A percentile compares a stretch with the other conserved stretches of the same genome.
These are phyloP conservation scores for Dynastes maya DNA, from an alignment of 2,888 invertebrate genomes.

Conservation along the genomic window DNA sequence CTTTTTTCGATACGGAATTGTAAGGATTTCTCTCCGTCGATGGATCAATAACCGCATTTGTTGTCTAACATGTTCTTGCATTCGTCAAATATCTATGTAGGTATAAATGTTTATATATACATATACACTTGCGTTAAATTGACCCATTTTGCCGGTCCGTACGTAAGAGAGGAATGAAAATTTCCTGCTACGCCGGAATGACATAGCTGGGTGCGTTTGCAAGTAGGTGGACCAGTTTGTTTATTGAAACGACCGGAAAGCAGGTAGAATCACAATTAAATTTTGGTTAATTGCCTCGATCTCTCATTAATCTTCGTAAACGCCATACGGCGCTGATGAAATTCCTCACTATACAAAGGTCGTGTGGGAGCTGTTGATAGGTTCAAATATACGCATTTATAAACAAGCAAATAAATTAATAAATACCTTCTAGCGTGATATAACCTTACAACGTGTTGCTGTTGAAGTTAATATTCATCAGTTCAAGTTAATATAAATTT, in stretches of 20 bases:
- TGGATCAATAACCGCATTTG: conserved; percentile 29
- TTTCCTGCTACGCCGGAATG: conserved; percentile 15
- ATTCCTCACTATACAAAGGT: conserved; percentile 12
- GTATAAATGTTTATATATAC: neutral
- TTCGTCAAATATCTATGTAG: conserved; percentile 33
- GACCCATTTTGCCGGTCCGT: conserved; percentile 22
- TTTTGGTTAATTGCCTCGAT: conserved; percentile 42
- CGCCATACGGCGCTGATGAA: conserved; percentile 4
- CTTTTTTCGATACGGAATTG: conserved; percentile 5
- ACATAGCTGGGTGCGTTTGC: conserved; percentile 46
- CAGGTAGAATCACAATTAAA: conserved; percentile 40
- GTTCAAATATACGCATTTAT: neutral
- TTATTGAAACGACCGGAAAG: conserved; percentile 34
- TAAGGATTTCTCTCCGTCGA: conserved; percentile 10
- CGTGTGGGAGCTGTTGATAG: conserved; percentile 12
- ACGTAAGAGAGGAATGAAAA: conserved; percentile 8
- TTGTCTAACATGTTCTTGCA: conserved; percentile 21
- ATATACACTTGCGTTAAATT: conserved; percentile 8
- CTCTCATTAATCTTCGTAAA: conserved; percentile 25
- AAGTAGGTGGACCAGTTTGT: conserved; percentile 50
- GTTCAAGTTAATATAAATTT: too few species aligned
- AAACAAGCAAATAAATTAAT: neutral
- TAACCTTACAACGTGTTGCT: neutral
- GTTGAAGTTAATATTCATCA: neutral
- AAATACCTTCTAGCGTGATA: neutral